These are phyloP conservation scores for Neoarius graeffei DNA, from an alignment of 2,113 vertebrate genomes.

Conservation along the genomic window DNA sequence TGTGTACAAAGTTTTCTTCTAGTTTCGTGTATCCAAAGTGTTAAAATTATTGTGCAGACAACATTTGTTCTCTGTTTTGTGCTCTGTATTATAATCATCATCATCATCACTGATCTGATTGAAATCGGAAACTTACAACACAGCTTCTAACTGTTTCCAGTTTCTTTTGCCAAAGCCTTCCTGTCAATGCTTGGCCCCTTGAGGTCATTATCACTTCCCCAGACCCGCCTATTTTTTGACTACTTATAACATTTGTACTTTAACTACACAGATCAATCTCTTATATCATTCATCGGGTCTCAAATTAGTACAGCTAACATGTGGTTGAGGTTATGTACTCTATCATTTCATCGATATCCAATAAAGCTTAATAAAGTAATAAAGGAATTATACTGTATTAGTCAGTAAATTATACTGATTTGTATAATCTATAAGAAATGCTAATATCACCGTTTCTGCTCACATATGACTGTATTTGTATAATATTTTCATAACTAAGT, in stretches of 20 bases:
- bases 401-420: no score
- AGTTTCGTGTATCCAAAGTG: not conserved
- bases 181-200: slow-evolving; percentile 8
- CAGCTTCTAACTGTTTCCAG: slow-evolving; percentile 21
- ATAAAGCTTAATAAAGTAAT: not conserved
- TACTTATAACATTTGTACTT: not conserved
- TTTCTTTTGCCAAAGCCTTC: slow-evolving; percentile 4
- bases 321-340: not conserved
- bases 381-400: not conserved
- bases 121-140: slow-evolving; percentile 33
- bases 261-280: slow-evolving; percentile 21
- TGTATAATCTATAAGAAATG: not conserved
- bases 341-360: not conserved
- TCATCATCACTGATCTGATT: slow-evolving; percentile 16
- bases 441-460: not conserved
- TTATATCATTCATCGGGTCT: slow-evolving; percentile 17
- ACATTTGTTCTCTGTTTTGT: slow-evolving; percentile 15
- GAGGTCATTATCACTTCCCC: slow-evolving; percentile 16
- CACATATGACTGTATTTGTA: slow-evolving; percentile 5
- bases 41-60: not conserved
- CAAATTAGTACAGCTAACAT: not conserved
- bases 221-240: not conserved
- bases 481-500: not conserved
- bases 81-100: not conserved
- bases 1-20: not conserved